Percentiles rank a stretch among this genome's conserved stretches.
phyloP scores from a whole-genome alignment of 2,888 invertebrate genomes.

The Chymomyza amoena region DNA sequence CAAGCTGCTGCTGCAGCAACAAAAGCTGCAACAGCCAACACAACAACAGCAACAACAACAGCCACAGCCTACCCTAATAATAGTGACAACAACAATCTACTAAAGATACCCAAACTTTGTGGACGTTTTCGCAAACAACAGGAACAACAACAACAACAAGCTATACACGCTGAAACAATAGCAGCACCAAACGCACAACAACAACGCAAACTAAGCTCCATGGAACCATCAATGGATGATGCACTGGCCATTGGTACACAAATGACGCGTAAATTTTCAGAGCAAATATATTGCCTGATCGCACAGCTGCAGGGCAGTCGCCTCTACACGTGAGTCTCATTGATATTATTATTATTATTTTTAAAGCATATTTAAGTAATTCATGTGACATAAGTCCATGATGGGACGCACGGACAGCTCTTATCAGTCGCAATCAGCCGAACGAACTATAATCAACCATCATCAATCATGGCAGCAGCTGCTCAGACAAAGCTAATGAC shows the following conservation, averaged over 20 bases:
- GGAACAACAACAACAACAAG: slow-evolving; percentile 17
- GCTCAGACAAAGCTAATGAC: not conserved
- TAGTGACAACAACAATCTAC: slow-evolving; percentile 20
- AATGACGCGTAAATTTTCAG: slow-evolving; percentile 66
- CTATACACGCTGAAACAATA: slow-evolving; percentile 16
- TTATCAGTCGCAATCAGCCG: not conserved
- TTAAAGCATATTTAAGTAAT: no score
- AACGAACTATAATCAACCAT: not conserved
- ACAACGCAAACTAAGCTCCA: slow-evolving; percentile 60
- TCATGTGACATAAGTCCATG: not conserved
- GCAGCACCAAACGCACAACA: slow-evolving; percentile 31
- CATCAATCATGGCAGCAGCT: not conserved
- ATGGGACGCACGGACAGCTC: not conserved
- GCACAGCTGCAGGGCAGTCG: slow-evolving; percentile 67
- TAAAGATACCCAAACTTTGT: slow-evolving; percentile 55
- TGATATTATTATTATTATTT: not conserved
- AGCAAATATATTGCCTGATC: slow-evolving; percentile 54
- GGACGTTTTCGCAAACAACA: slow-evolving; percentile 53
- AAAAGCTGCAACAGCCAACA: not conserved
- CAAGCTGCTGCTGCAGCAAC: not conserved
- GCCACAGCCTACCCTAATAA: not conserved
- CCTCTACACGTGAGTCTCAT: slow-evolving; percentile 75
- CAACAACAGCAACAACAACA: not conserved
- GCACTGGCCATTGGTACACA: slow-evolving; percentile 75
- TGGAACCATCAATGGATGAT: slow-evolving; percentile 69